These are phyloP conservation scores for Crocallis elinguaria DNA, from an alignment of 2,888 invertebrate species.

Conservation along the genomic window DNA sequence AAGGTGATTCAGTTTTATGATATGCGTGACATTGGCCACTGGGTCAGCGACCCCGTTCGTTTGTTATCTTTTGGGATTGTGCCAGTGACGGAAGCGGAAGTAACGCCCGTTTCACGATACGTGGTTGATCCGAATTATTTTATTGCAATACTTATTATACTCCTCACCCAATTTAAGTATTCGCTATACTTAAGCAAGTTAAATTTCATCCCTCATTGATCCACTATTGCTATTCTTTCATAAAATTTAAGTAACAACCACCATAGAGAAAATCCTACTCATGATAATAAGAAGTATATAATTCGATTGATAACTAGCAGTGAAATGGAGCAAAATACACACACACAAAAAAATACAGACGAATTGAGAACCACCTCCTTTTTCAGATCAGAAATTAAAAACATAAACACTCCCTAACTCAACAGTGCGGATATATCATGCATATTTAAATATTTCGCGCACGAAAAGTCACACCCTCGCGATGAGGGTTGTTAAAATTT, in stretches of 20 bases:
- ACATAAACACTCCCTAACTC: conserved; percentile 10
- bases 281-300: no score
- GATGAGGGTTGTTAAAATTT: conserved; percentile 26
- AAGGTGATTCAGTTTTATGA: conserved; percentile 29
- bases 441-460: conserved; percentile 27
- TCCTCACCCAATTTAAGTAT: no score
- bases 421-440: conserved; percentile 14
- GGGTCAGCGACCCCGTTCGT: conserved; percentile 31
- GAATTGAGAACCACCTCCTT: no score
- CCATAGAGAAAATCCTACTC: no score
- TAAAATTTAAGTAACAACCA: no score
- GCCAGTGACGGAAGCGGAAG: conserved; percentile 21
- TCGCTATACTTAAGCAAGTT: no score
- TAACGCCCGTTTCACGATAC: conserved; percentile 1
- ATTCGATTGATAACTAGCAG: no score
- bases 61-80: conserved; percentile 35
- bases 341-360: no score
- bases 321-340: no score
- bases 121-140: not conserved
- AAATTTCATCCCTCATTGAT: no score
- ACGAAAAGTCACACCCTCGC: conserved; percentile 30
- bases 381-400: conserved; percentile 2
- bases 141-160: not conserved
- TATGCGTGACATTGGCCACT: conserved; percentile 40
- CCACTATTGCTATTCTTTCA: no score